Evolutionary conservation across 2,888 invertebrate genomes (phyloP).

Genomic region (Leucophenga montana): DNA sequence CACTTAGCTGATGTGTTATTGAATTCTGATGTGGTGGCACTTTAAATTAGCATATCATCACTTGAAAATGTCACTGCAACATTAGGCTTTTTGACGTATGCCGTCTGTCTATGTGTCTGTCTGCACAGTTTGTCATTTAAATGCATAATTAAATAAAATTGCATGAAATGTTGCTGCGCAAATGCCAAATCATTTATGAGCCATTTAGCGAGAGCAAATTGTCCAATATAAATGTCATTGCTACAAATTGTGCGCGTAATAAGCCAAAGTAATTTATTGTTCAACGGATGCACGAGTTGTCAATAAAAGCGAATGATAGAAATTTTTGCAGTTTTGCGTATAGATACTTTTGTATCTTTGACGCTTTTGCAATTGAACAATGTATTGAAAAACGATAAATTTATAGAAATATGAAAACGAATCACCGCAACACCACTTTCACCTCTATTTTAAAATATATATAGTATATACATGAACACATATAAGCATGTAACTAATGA

Average conservation of each 20-base stretch:
- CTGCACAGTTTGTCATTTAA: too few relatives aligned
- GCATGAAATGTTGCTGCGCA: constrained; percentile 7
- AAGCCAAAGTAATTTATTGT: constrained; percentile 1
- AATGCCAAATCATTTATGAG: constrained; percentile 20
- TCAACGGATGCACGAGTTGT: background rate
- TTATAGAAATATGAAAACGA: constrained; percentile 5
- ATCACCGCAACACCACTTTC: background rate
- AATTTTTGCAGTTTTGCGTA: background rate
- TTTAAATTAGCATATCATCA: too few relatives aligned
- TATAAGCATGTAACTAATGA: background rate
- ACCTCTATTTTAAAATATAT: background rate
- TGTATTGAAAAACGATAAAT: constrained; percentile 2
- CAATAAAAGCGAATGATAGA: background rate
- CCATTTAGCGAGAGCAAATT: constrained; percentile 30
- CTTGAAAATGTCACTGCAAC: too few relatives aligned
- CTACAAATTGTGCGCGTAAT: constrained; percentile 10
- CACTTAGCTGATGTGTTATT: too few relatives aligned
- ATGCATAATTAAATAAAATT: too few relatives aligned
- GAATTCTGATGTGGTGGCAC: too few relatives aligned
- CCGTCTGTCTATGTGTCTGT: too few relatives aligned
- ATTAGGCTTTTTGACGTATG: too few relatives aligned
- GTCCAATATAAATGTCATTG: constrained; percentile 17
- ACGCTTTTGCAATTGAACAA: background rate
- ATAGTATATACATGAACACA: too few relatives aligned
- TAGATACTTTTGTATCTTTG: background rate